phyloP scores from a whole-genome alignment of 2,113 vertebrate species.

The Phainopepla nitens region DNA sequence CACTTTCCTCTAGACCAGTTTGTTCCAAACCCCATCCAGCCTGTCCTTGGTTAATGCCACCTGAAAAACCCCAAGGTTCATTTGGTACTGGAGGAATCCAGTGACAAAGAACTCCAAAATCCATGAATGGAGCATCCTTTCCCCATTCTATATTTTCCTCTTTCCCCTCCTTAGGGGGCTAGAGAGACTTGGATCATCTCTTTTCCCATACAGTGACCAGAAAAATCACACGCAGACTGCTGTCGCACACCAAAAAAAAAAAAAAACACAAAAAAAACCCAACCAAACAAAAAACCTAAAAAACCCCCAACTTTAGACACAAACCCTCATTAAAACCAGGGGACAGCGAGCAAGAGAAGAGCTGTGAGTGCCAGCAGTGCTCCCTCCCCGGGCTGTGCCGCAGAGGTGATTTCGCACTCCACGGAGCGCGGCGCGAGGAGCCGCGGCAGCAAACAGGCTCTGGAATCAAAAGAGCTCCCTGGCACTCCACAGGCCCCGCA shows the following conservation, averaged over 20 bases:
- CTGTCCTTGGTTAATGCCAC: rapidly evolving
- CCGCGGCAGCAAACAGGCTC: not conserved
- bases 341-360: not conserved
- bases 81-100: not conserved
- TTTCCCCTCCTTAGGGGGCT: not conserved
- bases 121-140: not conserved
- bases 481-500: not conserved
- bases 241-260: not conserved
- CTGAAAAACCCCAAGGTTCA: rapidly evolving
- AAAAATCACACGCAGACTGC: not conserved
- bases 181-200: not conserved
- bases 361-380: not conserved
- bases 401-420: not conserved
- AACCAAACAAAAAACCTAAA: not conserved
- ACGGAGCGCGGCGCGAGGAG: not conserved
- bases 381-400: not conserved
- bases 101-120: not conserved
- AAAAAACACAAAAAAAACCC: not conserved
- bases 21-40: not conserved
- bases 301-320: not conserved
- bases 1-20: not conserved
- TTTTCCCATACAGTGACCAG: rapidly evolving
- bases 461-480: not conserved
- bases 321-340: not conserved
- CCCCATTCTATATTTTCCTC: rapidly evolving